Evolutionary conservation across 2,888 invertebrate genomes (phyloP), one percentile per base, ranked within the genome.

Genomic region (Eupeodes latifasciatus): DNA sequence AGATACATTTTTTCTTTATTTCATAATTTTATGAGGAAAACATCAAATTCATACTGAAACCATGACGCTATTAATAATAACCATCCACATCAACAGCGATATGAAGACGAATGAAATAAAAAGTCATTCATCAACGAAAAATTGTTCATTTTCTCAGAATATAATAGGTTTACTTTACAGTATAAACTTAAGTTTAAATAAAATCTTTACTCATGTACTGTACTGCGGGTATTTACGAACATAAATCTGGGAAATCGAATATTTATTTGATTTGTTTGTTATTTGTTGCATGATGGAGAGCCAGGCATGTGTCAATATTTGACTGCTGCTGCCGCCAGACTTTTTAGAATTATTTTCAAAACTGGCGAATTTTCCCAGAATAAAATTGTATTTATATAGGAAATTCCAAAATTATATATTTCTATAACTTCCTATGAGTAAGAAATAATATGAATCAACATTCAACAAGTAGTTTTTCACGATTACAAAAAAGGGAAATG

Each of bases 81-180:
- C 0, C 1, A 61, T 40, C 40, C 5, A 9, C 40, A 40, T 40
- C 40, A 40, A 9, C 40, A 40, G 9, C 9, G 40, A 36, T 9
- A 40, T 9, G 9, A n/a, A 27, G 27, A 36, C 0, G 4, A n/a
- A 61, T 34, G 34, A 10, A 61, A 16, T 36, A 19, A 47, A 44
- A 44, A 51, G 9, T 49, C 34, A 69, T 69, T 16, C 69, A 69
- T 69, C 62, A 69, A 67, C 27, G 14, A 34, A 49, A 49, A 64
- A 4, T 34, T n/a, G n/a, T 51, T 51, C 5, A 51, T 16, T 69
- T 19, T 71, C 53, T 55, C 9, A 44, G 40, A 55, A 71, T 16
- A 40, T 40, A 27, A 14, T 27, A 14, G 27, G 11, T 10, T 5
- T 19, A 53, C 6, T 19, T 4, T 57, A 47, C 47, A 11, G 3